Conservation (phyloP, 2,113 vertebrate genomes). For the Nipponia nippon region DNA sequence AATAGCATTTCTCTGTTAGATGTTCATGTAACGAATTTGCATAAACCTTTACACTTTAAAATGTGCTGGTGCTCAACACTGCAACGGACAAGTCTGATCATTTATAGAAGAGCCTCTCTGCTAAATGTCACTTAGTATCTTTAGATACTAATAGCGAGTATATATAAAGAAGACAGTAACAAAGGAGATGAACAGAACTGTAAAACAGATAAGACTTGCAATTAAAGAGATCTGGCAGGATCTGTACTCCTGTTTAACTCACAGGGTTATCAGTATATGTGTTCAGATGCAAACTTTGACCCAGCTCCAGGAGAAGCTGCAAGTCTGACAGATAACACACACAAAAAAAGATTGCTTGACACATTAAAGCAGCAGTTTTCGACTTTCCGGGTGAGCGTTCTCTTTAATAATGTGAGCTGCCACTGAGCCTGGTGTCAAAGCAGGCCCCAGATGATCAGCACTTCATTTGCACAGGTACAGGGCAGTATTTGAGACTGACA, state of each 20-base stretch:
- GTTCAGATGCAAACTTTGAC: conserved; percentile 37
- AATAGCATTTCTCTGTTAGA: not conserved
- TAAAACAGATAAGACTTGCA: not conserved
- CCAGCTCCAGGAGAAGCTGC: not conserved
- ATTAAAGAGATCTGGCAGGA: not conserved
- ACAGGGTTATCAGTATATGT: not conserved
- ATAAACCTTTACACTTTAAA: not conserved
- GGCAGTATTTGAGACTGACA: not conserved
- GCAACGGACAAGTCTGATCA: not conserved
- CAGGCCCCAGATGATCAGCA: not conserved
- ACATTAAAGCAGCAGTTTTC: conserved; percentile 19
- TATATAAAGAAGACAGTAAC: not conserved
- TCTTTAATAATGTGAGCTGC: conserved; percentile 62
- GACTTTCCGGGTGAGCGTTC: conserved; percentile 10
- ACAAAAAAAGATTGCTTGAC: conserved; percentile 14
- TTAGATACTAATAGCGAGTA: not conserved
- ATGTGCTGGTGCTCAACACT: not conserved
- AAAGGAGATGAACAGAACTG: not conserved
- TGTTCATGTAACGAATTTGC: not conserved
- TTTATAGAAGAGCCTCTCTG: conserved; percentile 1
- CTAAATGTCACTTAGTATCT: conserved; percentile 13
- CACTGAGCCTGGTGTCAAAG: not conserved
- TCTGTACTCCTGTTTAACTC: not conserved
- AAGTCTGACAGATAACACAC: not conserved
- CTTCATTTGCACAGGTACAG: not conserved